Conservation (phyloP, 2,113 vertebrate species). For the Cephalopholis sonnerati region DNA sequence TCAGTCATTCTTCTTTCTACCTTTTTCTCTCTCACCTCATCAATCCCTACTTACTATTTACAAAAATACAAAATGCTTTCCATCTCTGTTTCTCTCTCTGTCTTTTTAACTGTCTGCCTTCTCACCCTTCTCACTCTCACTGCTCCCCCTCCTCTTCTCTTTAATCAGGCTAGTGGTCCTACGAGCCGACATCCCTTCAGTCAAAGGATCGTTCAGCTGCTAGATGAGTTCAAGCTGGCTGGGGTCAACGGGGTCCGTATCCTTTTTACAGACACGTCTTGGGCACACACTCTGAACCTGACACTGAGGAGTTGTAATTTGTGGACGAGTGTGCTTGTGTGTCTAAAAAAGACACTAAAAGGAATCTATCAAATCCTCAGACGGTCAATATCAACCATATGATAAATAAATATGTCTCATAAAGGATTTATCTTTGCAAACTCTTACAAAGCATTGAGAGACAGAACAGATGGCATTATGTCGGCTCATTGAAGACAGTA, state of each 20-base stretch:
- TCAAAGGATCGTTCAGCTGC: slow-evolving; percentile 82
- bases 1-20: background rate
- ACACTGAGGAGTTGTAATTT: background rate
- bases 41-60: background rate
- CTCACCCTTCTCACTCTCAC: background rate
- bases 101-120: background rate
- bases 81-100: background rate
- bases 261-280: slow-evolving; percentile 74
- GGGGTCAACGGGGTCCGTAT: slow-evolving; percentile 90
- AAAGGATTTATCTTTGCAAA: background rate
- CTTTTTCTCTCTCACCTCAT: background rate
- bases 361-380: background rate
- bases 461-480: background rate
- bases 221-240: slow-evolving; percentile 89
- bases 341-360: background rate
- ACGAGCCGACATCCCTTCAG: slow-evolving; percentile 81
- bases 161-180: slow-evolving; percentile 82
- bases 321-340: background rate
- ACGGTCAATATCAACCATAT: background rate
- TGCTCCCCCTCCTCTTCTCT: background rate
- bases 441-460: background rate
- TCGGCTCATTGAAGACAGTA: background rate
- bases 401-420: background rate
- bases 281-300: background rate
- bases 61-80: background rate